Evolutionary conservation across 2,797 vertebrate genomes (phyloP).

Genomic region (Rousettus madagascariensis): DNA sequence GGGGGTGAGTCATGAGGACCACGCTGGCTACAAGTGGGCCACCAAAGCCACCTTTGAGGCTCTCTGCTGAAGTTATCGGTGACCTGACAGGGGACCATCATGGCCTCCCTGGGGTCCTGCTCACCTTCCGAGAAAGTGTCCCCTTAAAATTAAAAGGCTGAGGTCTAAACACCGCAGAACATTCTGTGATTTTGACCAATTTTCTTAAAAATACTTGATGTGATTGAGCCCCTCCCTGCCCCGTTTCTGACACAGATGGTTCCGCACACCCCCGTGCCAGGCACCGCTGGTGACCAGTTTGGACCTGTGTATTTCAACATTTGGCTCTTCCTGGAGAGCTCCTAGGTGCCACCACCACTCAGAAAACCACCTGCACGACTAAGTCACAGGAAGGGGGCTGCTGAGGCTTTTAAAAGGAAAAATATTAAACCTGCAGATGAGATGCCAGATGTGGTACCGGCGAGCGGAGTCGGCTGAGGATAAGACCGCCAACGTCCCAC

Average conservation of each 20-base stretch:
- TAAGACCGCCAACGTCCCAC: neutral
- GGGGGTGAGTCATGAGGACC: neutral
- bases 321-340: neutral
- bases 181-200: neutral
- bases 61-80: neutral
- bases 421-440: neutral
- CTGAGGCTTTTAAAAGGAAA: neutral
- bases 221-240: neutral
- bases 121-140: neutral
- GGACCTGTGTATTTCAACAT: neutral
- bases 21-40: neutral
- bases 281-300: neutral
- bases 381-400: neutral
- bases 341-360: too few relatives aligned
- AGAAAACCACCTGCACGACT: neutral
- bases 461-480: neutral
- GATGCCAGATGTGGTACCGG: neutral
- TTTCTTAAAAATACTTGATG: neutral
- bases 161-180: neutral
- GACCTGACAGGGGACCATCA: too few relatives aligned
- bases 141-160: neutral
- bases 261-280: neutral
- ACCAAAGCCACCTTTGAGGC: neutral
- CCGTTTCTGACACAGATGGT: accelerated
- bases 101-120: neutral